Percentiles rank a stretch among this genome's conserved stretches.
Conservation (phyloP, 2,113 vertebrate genomes). For the Upupa epops region DNA sequence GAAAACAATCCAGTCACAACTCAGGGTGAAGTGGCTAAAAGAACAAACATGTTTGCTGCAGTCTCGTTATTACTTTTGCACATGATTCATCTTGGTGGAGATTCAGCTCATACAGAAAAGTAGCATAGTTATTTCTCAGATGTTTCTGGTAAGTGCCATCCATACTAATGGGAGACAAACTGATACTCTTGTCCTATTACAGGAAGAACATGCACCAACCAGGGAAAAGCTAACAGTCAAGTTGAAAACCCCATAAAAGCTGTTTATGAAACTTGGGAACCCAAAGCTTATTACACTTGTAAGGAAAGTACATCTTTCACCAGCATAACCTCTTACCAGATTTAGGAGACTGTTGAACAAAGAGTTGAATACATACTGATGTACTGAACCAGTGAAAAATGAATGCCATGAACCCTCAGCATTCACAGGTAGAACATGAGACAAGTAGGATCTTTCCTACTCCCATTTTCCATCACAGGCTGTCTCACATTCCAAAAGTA, state of each 20-base stretch:
- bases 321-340: not conserved
- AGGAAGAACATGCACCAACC: not conserved
- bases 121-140: not conserved
- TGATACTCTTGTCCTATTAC: not conserved
- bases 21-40: not conserved
- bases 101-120: not conserved
- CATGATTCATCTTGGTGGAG: not conserved
- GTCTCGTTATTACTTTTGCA: not conserved
- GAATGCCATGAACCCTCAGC: fast-evolving
- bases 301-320: not conserved
- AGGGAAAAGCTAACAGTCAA: not conserved
- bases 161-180: not conserved
- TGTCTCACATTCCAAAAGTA: not conserved
- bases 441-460: not conserved
- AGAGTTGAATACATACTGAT: not conserved
- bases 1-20: not conserved
- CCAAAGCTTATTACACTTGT: not conserved
- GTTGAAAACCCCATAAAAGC: not conserved
- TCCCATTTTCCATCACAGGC: not conserved
- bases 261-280: not conserved
- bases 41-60: not conserved
- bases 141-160: not conserved
- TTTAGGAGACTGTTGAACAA: not conserved
- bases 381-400: not conserved
- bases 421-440: not conserved